Evolutionary conservation across 2,113 vertebrate species (phyloP).

Genomic region (Prietella phreatophila): DNA sequence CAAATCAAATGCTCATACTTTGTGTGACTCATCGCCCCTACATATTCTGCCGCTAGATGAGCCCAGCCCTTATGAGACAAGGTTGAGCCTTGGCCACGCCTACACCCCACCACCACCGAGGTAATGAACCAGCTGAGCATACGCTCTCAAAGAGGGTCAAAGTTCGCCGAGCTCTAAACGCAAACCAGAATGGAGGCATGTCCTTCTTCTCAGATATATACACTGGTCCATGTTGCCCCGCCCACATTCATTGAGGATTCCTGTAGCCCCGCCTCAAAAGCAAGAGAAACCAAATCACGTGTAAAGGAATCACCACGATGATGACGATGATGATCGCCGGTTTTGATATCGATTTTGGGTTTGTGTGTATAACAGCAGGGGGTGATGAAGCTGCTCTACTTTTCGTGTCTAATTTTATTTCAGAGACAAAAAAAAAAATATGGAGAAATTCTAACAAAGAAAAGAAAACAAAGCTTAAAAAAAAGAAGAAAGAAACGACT

Average conservation of each 20-base stretch:
- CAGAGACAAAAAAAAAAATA: conserved; percentile 50
- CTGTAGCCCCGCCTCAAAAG: conserved; percentile 32
- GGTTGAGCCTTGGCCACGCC: conserved; percentile 55
- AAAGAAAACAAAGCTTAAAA: conserved; percentile 50
- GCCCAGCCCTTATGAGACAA: conserved; percentile 68
- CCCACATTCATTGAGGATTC: background rate
- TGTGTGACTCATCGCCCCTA: background rate
- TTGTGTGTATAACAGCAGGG: conserved; percentile 61
- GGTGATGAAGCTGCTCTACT: conserved; percentile 74
- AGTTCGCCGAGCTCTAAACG: background rate
- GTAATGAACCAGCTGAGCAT: conserved; percentile 61
- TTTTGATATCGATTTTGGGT: conserved; percentile 53
- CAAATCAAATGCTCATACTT: background rate
- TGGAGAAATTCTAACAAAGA: conserved; percentile 60
- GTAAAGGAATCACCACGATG: conserved; percentile 46
- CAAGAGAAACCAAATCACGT: conserved; percentile 50
- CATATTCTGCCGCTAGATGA: background rate
- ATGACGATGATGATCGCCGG: conserved; percentile 44
- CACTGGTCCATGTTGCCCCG: background rate
- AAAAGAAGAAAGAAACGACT: conserved; percentile 63
- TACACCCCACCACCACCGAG: conserved; percentile 52
- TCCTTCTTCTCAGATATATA: conserved; percentile 5
- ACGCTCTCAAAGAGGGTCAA: background rate
- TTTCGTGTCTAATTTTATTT: conserved; percentile 65
- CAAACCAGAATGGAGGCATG: conserved; percentile 40